Percentiles rank a stretch among this genome's conserved stretches.
Conservation (phyloP, 2,888 invertebrate genomes). For the Heliconius ethilla region DNA sequence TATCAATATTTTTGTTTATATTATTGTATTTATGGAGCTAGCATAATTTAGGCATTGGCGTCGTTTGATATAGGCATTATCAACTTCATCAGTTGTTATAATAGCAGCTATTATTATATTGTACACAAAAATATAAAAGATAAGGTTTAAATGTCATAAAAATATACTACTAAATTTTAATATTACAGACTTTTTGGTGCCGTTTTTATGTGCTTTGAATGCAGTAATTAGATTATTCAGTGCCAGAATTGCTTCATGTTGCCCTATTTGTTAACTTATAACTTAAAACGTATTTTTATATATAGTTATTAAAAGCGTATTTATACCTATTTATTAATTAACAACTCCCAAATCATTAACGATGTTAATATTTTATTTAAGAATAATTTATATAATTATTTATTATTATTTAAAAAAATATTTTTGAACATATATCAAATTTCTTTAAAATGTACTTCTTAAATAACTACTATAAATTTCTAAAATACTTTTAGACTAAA, state of each 20-base stretch:
- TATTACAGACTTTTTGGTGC: neutral
- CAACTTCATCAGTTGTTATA: too few species aligned
- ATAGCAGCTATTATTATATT: too few species aligned
- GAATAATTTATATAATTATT: neutral
- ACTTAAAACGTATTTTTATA: neutral
- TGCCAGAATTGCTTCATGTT: conserved; percentile 8
- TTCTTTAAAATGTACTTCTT: neutral
- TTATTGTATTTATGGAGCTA: too few species aligned
- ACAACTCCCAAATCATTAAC: neutral
- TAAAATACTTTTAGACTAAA: too few species aligned
- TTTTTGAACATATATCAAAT: neutral
- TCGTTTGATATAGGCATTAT: too few species aligned
- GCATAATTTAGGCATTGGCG: too few species aligned
- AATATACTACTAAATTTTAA: neutral
- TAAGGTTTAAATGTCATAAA: neutral
- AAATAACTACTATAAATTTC: neutral
- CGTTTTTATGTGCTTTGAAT: conserved; percentile 12
- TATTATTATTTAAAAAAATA: too few species aligned
- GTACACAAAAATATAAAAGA: neutral
- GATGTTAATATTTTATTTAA: neutral
- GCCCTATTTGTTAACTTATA: neutral
- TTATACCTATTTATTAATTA: neutral
- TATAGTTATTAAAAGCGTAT: too few species aligned
- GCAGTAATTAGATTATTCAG: conserved; percentile 14
- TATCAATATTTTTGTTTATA: too few species aligned